A percentile compares a stretch with the other conserved stretches of the same genome.
Conservation (phyloP, 2,797 vertebrate species). For the Kryptolebias ocellatus region DNA sequence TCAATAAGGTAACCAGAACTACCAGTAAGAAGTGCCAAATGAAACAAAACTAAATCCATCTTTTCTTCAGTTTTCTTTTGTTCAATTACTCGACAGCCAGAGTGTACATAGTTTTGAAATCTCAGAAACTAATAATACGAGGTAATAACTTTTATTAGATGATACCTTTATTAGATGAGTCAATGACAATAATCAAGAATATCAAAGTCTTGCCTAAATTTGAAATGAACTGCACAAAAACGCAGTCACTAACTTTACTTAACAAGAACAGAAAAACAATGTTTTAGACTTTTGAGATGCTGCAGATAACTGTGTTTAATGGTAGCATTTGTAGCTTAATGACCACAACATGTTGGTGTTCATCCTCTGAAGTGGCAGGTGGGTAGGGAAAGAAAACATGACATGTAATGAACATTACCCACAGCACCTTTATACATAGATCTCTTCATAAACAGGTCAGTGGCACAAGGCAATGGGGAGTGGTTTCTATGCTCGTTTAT, state of each 20-base stretch:
- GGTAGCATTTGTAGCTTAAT: slow-evolving; percentile 27
- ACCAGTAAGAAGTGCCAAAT: background rate
- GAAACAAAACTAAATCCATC: slow-evolving; percentile 1
- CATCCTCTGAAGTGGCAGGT: slow-evolving; percentile 27
- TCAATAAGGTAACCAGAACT: slow-evolving; percentile 90
- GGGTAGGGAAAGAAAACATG: slow-evolving; percentile 22
- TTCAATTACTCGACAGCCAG: background rate
- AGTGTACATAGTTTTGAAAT: slow-evolving; percentile 6
- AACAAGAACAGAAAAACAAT: background rate
- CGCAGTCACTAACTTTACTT: background rate
- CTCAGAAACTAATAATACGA: slow-evolving; percentile 5
- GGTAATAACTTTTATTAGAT: background rate
- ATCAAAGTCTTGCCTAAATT: background rate
- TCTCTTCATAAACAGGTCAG: slow-evolving; percentile 27
- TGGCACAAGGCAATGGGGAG: slow-evolving; percentile 14
- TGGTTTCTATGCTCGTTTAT: slow-evolving; percentile 18
- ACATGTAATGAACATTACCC: slow-evolving; percentile 27
- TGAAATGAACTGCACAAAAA: slow-evolving; percentile 1
- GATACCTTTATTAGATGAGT: background rate
- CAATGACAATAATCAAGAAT: slow-evolving; percentile 3
- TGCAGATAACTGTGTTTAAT: slow-evolving; percentile 20
- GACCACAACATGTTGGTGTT: slow-evolving; percentile 19
- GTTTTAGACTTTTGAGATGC: slow-evolving; percentile 18
- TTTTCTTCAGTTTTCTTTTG: slow-evolving; percentile 1
- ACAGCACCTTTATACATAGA: slow-evolving; percentile 20